A percentile compares a stretch with the other conserved stretches of the same genome.
These are phyloP conservation scores for Spatulosminthurus flaviceps DNA, from an alignment of 2,888 invertebrate genomes.

Conservation along the genomic window DNA sequence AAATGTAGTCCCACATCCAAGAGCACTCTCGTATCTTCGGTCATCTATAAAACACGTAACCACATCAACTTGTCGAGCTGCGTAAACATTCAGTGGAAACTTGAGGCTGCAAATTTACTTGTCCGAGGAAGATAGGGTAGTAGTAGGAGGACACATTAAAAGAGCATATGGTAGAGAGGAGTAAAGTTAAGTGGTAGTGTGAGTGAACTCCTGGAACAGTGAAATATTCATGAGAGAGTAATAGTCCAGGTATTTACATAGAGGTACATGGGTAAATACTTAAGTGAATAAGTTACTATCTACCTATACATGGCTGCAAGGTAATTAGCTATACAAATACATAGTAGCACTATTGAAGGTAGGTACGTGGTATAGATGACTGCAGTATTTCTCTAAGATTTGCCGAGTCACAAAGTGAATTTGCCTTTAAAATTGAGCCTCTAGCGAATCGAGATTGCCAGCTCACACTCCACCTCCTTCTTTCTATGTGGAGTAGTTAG, in stretches of 20 bases:
- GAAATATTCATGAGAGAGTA: constrained; percentile 41
- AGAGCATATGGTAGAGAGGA: no score
- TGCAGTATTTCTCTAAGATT: background rate
- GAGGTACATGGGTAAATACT: background rate
- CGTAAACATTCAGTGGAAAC: no score
- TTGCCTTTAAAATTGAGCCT: constrained; percentile 20
- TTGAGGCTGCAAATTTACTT: no score
- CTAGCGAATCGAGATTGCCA: constrained; percentile 5
- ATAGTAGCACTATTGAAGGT: background rate
- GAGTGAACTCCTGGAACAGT: constrained; percentile 8
- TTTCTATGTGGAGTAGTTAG: background rate
- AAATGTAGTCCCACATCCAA: no score
- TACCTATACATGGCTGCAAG: no score
- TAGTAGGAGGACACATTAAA: no score
- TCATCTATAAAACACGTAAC: no score
- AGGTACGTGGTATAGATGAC: background rate
- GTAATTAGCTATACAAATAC: background rate
- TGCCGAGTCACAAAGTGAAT: constrained; percentile 31
- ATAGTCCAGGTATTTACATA: constrained; percentile 9
- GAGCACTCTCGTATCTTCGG: no score
- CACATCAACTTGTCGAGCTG: no score
- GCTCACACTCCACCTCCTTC: background rate
- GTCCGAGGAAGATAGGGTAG: no score
- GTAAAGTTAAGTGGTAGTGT: no score
- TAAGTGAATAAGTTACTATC: background rate